Conservation (phyloP, 64 coral and sea anemone species). For the Montipora sp. region DNA sequence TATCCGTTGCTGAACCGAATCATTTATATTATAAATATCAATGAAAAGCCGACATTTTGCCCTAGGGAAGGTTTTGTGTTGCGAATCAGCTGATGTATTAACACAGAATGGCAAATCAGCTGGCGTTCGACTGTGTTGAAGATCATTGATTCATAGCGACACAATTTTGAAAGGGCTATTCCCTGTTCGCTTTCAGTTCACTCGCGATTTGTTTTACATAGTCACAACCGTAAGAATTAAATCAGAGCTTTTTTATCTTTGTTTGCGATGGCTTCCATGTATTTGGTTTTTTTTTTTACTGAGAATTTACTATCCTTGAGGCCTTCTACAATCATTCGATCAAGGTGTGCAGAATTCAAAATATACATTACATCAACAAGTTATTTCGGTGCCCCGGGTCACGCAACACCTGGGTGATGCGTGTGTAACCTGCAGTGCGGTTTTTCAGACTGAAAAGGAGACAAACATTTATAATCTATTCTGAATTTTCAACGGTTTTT, state of each 20-base stretch:
- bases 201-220: neutral
- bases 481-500: neutral
- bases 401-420: constrained; percentile 7
- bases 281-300: neutral
- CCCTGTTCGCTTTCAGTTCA: neutral
- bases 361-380: constrained; percentile 49
- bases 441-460: neutral
- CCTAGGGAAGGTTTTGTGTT: constrained; percentile 39
- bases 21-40: constrained; percentile 52
- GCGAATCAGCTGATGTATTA: constrained; percentile 14
- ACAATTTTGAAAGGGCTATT: too few relatives aligned
- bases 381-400: constrained; percentile 30
- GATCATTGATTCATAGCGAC: neutral
- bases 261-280: neutral
- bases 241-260: neutral
- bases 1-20: constrained; percentile 24
- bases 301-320: neutral
- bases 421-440: neutral
- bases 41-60: constrained; percentile 33
- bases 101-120: constrained; percentile 9
- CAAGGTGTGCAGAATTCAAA: constrained; percentile 32
- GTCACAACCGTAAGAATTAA: neutral
- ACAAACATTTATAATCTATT: neutral
- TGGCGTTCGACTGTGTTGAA: neutral
- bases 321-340: neutral